Evolutionary conservation across 1,140 invertebrate species (phyloP).

Genomic region (Zaprionus taronus): DNA sequence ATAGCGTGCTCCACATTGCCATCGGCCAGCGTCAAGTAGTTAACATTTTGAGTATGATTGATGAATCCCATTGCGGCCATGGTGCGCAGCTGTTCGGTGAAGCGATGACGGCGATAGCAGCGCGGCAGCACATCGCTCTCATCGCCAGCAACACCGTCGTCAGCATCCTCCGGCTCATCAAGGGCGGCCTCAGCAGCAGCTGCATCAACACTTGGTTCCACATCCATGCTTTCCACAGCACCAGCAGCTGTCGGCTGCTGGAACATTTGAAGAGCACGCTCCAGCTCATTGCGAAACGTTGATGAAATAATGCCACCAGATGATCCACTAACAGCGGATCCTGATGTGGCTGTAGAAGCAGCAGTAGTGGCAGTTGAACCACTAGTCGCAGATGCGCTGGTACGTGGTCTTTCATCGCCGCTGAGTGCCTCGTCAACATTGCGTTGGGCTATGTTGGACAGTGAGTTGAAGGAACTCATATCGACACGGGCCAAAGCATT

Average conservation of each 20-base stretch:
- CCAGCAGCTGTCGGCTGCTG: slow-evolving; percentile 39
- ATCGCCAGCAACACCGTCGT: slow-evolving; percentile 55
- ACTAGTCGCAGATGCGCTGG: slow-evolving; percentile 19
- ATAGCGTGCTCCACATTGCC: slow-evolving; percentile 95
- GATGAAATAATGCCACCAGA: slow-evolving; percentile 59
- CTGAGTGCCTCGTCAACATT: slow-evolving; percentile 66
- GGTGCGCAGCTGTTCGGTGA: slow-evolving; percentile 90
- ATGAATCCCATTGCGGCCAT: slow-evolving; percentile 95
- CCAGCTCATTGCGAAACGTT: slow-evolving; percentile 68
- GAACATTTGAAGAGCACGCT: slow-evolving; percentile 66
- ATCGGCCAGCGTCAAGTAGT: slow-evolving; percentile 91
- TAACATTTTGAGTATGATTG: slow-evolving; percentile 93
- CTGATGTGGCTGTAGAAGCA: not conserved
- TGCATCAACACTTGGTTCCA: slow-evolving; percentile 35
- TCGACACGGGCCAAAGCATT: slow-evolving; percentile 71
- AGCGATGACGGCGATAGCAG: slow-evolving; percentile 71
- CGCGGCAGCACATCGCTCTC: slow-evolving; percentile 73
- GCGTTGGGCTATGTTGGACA: slow-evolving; percentile 79
- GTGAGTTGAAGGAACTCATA: slow-evolving; percentile 74
- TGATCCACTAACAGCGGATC: slow-evolving; percentile 25
- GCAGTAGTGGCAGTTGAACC: not conserved
- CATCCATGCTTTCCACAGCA: slow-evolving; percentile 62
- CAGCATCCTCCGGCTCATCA: slow-evolving; percentile 47
- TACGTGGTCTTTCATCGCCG: slow-evolving; percentile 44
- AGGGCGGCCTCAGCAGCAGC: slow-evolving; percentile 1